phyloP scores from a whole-genome alignment of 2,797 vertebrate genomes.

The Clarias laeviceps region DNA sequence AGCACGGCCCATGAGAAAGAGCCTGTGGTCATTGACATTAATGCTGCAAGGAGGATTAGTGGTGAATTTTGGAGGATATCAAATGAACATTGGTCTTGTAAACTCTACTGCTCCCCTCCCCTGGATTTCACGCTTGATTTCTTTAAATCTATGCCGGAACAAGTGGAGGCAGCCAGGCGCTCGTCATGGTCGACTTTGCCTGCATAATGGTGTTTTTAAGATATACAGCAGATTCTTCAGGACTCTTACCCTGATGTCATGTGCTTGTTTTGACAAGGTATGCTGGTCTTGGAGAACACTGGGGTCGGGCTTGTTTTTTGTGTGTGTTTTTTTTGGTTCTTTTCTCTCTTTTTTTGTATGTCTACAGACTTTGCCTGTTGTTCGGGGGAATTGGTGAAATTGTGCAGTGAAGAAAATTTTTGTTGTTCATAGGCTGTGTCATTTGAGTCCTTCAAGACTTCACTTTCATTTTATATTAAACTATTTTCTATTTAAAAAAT shows the following conservation, averaged over 20 bases:
- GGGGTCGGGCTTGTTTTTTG: not conserved
- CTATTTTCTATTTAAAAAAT: not conserved
- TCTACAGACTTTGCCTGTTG: slow-evolving; percentile 9
- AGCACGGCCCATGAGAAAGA: slow-evolving; percentile 24
- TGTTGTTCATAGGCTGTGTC: not conserved
- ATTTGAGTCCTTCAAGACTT: not conserved
- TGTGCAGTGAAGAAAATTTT: not conserved
- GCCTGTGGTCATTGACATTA: slow-evolving; percentile 39
- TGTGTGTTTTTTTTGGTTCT: not conserved
- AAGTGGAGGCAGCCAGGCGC: slow-evolving; percentile 15
- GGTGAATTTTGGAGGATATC: slow-evolving; percentile 45
- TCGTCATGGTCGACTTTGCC: slow-evolving; percentile 21
- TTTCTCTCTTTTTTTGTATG: not conserved
- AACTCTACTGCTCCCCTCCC: slow-evolving; percentile 29
- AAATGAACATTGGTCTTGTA: slow-evolving; percentile 38
- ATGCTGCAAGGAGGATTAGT: slow-evolving; percentile 44
- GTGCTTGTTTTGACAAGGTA: slow-evolving; percentile 41
- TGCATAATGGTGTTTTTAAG: slow-evolving; percentile 44
- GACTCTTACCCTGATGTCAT: slow-evolving; percentile 32
- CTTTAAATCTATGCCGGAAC: slow-evolving; percentile 27
- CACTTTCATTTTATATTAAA: not conserved
- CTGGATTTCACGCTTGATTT: slow-evolving; percentile 44
- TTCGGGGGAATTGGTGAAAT: not conserved
- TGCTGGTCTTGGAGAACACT: slow-evolving; percentile 16
- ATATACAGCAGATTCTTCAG: slow-evolving; percentile 43